Evolutionary conservation across 2,113 vertebrate species (phyloP).

Genomic region (Cyprinus carpio): DNA sequence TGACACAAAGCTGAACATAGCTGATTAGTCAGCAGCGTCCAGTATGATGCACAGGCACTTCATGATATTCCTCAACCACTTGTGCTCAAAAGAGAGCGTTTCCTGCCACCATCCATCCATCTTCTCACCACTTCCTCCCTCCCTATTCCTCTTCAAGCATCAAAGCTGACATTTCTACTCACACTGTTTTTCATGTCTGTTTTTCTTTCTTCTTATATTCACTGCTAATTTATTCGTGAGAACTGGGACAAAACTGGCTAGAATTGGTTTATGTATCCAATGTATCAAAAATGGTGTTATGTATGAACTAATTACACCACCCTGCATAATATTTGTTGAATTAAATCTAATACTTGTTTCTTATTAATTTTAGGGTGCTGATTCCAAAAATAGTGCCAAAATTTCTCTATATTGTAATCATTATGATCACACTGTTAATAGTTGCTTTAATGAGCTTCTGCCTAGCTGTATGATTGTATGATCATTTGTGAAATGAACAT

Average conservation of each 20-base stretch:
- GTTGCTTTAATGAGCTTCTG: too few species aligned
- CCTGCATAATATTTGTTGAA: too few species aligned
- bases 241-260: background rate
- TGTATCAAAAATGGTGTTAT: too few species aligned
- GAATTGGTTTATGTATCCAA: background rate
- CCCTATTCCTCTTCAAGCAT: background rate
- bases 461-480: too few species aligned
- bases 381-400: too few species aligned
- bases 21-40: conserved; percentile 31
- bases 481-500: too few species aligned
- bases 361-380: too few species aligned
- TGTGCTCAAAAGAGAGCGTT: background rate
- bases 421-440: too few species aligned
- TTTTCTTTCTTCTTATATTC: background rate
- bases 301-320: too few species aligned
- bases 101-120: conserved; percentile 44
- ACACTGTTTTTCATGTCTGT: background rate
- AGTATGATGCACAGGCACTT: background rate
- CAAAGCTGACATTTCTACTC: background rate
- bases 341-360: too few species aligned
- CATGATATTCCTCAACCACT: conserved; percentile 35
- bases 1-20: conserved; percentile 18
- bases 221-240: background rate
- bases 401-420: too few species aligned
- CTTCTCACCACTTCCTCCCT: conserved; percentile 45